Percentiles rank a stretch among this genome's conserved stretches.
These are phyloP conservation scores for Eulemur albifrons DNA, from an alignment of 2,797 vertebrate genomes.

Conservation along the genomic window DNA sequence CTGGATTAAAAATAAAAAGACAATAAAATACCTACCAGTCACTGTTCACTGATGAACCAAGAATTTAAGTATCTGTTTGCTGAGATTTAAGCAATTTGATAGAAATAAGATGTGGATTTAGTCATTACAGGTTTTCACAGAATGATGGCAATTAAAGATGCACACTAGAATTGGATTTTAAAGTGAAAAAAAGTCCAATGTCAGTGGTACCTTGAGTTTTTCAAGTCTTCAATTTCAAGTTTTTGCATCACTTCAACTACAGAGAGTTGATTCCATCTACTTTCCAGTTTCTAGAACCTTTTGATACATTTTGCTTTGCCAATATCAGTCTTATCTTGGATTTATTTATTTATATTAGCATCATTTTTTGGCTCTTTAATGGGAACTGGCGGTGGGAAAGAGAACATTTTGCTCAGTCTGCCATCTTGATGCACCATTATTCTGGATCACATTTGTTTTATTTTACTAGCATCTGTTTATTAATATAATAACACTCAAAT, in stretches of 20 bases:
- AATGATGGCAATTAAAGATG: conserved; percentile 40
- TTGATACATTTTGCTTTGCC: background rate
- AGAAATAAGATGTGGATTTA: conserved; percentile 31
- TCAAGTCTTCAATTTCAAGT: background rate
- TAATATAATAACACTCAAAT: background rate
- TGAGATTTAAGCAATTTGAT: conserved; percentile 47
- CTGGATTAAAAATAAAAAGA: conserved; percentile 62
- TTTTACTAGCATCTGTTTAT: background rate
- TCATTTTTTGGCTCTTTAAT: background rate
- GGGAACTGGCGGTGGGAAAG: background rate
- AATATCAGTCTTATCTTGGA: background rate
- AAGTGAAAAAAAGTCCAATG: background rate
- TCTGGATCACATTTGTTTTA: background rate
- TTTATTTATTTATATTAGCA: background rate
- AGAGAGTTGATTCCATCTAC: background rate
- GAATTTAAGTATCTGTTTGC: conserved; percentile 55
- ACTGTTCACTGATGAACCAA: conserved; percentile 55
- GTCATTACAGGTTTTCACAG: conserved; percentile 34
- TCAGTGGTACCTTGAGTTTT: background rate
- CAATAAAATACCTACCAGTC: conserved; percentile 54
- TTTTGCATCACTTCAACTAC: background rate
- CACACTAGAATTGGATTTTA: background rate
- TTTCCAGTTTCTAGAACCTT: background rate
- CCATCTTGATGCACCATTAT: background rate
- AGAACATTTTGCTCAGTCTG: background rate